These are phyloP conservation scores for Xylota sylvarum DNA, from an alignment of 2,888 invertebrate genomes.

Conservation along the genomic window DNA sequence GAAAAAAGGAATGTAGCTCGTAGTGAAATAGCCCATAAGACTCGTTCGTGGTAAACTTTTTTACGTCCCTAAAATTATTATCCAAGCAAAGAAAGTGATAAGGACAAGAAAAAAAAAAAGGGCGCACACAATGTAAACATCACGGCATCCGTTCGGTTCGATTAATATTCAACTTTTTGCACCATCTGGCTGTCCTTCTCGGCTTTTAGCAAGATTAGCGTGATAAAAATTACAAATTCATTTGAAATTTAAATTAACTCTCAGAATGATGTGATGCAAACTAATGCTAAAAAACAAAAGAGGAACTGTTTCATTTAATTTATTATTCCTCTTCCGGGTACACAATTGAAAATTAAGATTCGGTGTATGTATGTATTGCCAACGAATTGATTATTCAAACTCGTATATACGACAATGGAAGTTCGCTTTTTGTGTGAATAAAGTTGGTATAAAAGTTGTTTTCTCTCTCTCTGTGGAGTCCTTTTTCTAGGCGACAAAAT, in stretches of 20 bases:
- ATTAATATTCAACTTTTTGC: slow-evolving; percentile 20
- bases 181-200: slow-evolving; percentile 15
- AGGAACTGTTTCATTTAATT: slow-evolving; percentile 26
- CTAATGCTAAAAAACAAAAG: neutral
- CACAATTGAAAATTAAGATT: slow-evolving; percentile 31
- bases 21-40: neutral
- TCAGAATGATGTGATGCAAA: neutral
- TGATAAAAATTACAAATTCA: slow-evolving; percentile 33
- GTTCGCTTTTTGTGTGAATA: neutral
- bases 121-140: neutral
- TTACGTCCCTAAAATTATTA: neutral
- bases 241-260: slow-evolving; percentile 46
- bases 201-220: slow-evolving; percentile 21
- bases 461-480: neutral
- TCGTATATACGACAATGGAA: neutral
- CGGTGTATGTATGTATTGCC: slow-evolving; percentile 11
- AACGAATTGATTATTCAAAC: slow-evolving; percentile 34
- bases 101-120: neutral
- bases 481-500: slow-evolving; percentile 24
- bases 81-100: neutral
- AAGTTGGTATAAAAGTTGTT: slow-evolving; percentile 11
- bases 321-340: slow-evolving; percentile 38
- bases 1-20: neutral
- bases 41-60: neutral
- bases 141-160: neutral